Percentiles rank a stretch among this genome's conserved stretches.
Evolutionary conservation across 92 coral and sea anemone genomes (phyloP).

Genomic region (Umimayanthus chanpuru): DNA sequence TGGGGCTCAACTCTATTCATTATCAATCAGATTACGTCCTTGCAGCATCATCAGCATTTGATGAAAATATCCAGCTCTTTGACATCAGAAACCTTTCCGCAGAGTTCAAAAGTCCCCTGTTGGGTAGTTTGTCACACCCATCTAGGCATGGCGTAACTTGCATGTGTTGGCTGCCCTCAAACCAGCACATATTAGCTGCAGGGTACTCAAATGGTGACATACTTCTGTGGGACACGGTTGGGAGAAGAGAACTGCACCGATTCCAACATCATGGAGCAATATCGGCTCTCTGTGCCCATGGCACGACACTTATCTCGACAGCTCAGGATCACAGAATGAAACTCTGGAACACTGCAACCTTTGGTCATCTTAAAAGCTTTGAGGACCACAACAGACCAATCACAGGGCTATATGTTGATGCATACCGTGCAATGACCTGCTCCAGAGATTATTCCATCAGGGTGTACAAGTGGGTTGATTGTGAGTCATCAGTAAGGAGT

Average conservation of each 20-base stretch:
- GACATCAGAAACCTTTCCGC: conserved; percentile 70
- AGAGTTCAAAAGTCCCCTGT: conserved; percentile 57
- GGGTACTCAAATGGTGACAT: conserved; percentile 74
- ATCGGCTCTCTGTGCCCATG: conserved; percentile 55
- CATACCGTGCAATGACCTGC: conserved; percentile 79
- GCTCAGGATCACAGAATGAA: conserved; percentile 61
- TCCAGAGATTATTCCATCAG: conserved; percentile 84
- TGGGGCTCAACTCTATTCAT: conserved; percentile 55
- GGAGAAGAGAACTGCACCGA: conserved; percentile 49
- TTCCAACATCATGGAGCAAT: conserved; percentile 64
- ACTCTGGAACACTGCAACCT: conserved; percentile 60
- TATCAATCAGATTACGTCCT: conserved; percentile 50
- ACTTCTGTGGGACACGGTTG: conserved; percentile 65
- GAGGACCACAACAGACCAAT: conserved; percentile 65
- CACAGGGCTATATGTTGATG: conserved; percentile 79
- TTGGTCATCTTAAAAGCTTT: conserved; percentile 51
- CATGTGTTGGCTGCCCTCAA: conserved; percentile 51
- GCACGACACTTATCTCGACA: conserved; percentile 55
- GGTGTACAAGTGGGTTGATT: conserved; percentile 70
- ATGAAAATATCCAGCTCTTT: conserved; percentile 60
- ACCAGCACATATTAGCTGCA: conserved; percentile 55
- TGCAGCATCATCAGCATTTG: conserved; percentile 61
- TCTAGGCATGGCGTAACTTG: conserved; percentile 42
- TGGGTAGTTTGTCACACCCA: conserved; percentile 45
- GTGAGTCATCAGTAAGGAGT: conserved; percentile 18